These are phyloP conservation scores for Caradrina clavipalpis DNA, from an alignment of 2,888 invertebrate species.

Conservation along the genomic window DNA sequence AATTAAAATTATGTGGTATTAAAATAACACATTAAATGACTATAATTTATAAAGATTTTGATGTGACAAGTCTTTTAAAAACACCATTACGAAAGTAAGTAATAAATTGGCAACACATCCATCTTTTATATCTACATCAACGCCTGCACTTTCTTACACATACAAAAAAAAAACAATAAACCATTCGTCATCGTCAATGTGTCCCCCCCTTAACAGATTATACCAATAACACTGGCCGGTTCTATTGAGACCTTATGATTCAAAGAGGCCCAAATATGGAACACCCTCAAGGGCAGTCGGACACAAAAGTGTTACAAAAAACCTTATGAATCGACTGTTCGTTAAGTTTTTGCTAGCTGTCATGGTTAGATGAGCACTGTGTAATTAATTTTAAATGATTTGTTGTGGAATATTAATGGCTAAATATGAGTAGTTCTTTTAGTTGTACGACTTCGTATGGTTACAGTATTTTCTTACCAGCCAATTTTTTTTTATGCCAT, in stretches of 20 bases:
- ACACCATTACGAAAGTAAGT: no score
- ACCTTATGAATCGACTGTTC: constrained; percentile 51
- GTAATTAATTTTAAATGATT: constrained; percentile 55
- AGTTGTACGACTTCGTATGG: not conserved
- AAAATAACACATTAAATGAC: no score
- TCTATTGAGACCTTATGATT: constrained; percentile 56
- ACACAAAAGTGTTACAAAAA: constrained; percentile 53
- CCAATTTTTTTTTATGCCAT: not conserved
- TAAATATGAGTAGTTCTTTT: not conserved
- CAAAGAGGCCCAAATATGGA: constrained; percentile 64
- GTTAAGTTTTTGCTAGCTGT: constrained; percentile 60
- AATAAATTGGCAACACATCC: no score
- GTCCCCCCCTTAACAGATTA: constrained; percentile 26
- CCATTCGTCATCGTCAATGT: constrained; percentile 31
- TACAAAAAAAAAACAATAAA: not conserved
- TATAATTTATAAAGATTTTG: no score
- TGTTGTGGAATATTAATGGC: constrained; percentile 26
- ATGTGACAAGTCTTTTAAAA: no score
- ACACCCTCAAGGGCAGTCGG: constrained; percentile 61
- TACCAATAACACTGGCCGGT: constrained; percentile 38
- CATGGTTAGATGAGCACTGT: constrained; percentile 51
- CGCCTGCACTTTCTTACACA: not conserved
- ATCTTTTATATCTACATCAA: constrained; percentile 9
- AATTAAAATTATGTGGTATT: no score
- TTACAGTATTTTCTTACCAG: not conserved